Base-by-base conservation (phyloP, 2,888 invertebrate species). In the Agrochola litura region DNA sequence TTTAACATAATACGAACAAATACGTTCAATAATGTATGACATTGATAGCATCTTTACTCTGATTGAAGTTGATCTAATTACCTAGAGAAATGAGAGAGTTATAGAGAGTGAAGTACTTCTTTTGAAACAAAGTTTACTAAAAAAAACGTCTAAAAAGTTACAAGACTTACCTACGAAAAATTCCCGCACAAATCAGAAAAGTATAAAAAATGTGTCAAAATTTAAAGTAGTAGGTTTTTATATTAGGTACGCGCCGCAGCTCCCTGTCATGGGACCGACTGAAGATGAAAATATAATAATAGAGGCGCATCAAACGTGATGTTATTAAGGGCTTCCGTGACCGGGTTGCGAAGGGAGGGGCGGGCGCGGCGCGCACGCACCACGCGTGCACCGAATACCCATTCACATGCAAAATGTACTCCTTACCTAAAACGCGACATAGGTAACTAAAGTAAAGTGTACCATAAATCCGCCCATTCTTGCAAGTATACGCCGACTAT, bases 231-330 rank as follows among this genome's bases (percentile, higher is more conserved):
- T 89, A 86, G 81, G 84, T 89, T 88, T 87, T 91, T 88, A 90
- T 91, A 92, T 89, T 91, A 90, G 89, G 89, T 88, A 88, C 90
- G 90, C 92, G 91, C 89, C 93, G 81, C 92, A 92, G 91, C 91
- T 93, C 93, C 92, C 94, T 93, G 95, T 93, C 93, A 88, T 94
- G 96, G 95, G 96, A 95, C 95, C 92, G 90, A 87, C 93, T 92
- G 95, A 92, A 95, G 95, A 96, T 95, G 95, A 96, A 95, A 96
- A 96, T 96, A 96, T 96, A 96, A 96, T 96, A 96, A 96, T 96
- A 95, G 96, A 96, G 96, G 95, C 95, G 94, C 95, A 97, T 97
- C 96, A 96, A 96, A 97, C 97, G 97, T 96, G 97, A 96, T 95
- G 96, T 97, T 96, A 96, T 96, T 96, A 96, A 95, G 93, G 93